A percentile compares a stretch with the other conserved stretches of the same genome.
phyloP scores from a whole-genome alignment of 2,113 vertebrate species.

The Scartelaos histophorus region DNA sequence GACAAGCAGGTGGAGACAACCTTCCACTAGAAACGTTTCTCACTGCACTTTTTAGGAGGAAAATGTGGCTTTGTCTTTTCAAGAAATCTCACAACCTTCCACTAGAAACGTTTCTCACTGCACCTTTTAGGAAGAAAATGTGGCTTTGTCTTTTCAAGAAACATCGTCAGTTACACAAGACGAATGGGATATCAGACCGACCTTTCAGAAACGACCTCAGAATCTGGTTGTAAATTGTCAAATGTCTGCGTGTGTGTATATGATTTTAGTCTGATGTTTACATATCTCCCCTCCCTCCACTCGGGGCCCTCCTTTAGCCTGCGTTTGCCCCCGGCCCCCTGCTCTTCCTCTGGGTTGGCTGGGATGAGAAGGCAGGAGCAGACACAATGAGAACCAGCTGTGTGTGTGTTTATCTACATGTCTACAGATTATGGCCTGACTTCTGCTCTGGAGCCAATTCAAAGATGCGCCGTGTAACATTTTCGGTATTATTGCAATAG shows the following conservation, averaged over 20 bases:
- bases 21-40: too few relatives aligned
- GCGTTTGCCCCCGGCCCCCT: background rate
- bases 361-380: constrained; percentile 39
- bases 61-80: too few relatives aligned
- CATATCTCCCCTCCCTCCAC: constrained; percentile 22
- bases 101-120: too few relatives aligned
- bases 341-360: constrained; percentile 1
- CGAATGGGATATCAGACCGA: background rate
- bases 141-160: too few relatives aligned
- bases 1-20: too few relatives aligned
- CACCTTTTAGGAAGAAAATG: too few relatives aligned
- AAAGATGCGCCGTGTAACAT: background rate
- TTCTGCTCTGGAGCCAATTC: constrained; percentile 10
- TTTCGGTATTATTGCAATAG: background rate
- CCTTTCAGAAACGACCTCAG: background rate
- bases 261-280: constrained; percentile 32
- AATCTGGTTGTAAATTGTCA: background rate
- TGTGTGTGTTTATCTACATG: constrained; percentile 33
- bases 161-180: background rate
- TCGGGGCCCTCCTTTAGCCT: background rate
- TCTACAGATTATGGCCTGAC: constrained; percentile 24
- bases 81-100: too few relatives aligned
- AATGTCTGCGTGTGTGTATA: constrained; percentile 2
- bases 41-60: too few relatives aligned
- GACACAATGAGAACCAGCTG: constrained; percentile 52